Base-by-base conservation (phyloP, 1,140 invertebrate genomes). In the Philopotamus ludificatus region DNA sequence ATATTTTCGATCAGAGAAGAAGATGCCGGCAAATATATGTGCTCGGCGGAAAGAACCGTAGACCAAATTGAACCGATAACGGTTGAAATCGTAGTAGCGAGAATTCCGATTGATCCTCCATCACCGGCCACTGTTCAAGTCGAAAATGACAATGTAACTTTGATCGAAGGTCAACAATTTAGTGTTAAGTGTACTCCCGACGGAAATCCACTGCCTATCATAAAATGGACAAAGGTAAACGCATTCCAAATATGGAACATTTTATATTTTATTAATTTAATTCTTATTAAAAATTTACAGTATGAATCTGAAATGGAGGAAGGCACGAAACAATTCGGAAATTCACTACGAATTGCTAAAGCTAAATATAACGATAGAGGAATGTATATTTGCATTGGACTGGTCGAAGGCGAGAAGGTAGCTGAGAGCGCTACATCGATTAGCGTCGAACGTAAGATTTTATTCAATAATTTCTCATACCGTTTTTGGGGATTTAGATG, bases 1-100 rank as follows among this genome's bases (percentile, higher is more conserved):
- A 87, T 97, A 10, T 77, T 80, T 0, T 84, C 87, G 66, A 85
- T 90, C 0, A 79, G 76, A 2, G 79, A 80, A 3, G 82, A 81
- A 10, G 90, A 95, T 73, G 84, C 86, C 21, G 95, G 94, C 0
- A 76, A 85, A 9, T 98, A 97, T 74, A 80, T 92, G 2, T 98
- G 95, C 74, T 87, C 84, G 2, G 85, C 85, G 0, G 47, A 68
- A 9, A 28, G 63, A 16, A 22, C 51, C 0, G 4, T 7, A 18
- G 60, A 66, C 4, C 49, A 71, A 8, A 71, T 77, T 1, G 62
- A 53, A 0, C 71, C 75, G 0, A 72, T 73, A 0, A 58, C 62
- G 1, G 61, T 74, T 10, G 65, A 73, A 3, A 42, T 77, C 12
- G 72, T 70, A 7, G 73, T 81, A 8, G 63, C 73, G 25, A 22